phyloP scores from a whole-genome alignment of 2,113 vertebrate species.

The Chitala chitala region DNA sequence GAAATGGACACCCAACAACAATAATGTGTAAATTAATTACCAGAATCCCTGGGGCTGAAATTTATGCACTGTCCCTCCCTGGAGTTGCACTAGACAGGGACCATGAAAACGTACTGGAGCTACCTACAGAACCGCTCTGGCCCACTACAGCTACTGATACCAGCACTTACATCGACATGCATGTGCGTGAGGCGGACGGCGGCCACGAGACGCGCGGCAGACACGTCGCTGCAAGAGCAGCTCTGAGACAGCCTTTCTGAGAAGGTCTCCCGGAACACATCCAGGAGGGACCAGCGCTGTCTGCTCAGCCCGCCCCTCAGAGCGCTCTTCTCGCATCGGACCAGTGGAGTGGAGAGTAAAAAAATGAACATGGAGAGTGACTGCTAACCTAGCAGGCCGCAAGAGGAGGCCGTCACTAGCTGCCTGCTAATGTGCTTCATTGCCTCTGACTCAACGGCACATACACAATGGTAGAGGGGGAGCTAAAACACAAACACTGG shows the following conservation, averaged over 20 bases:
- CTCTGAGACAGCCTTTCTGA: constrained; percentile 65
- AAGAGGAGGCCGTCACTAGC: not conserved
- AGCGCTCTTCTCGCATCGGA: constrained; percentile 51
- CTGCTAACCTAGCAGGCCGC: constrained; percentile 5
- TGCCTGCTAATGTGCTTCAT: not conserved
- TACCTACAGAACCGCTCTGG: not conserved
- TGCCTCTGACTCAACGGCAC: constrained; percentile 9
- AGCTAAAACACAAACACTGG: constrained; percentile 9
- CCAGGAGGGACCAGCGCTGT: constrained; percentile 69
- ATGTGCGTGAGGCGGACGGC: constrained; percentile 44
- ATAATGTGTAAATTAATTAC: not conserved
- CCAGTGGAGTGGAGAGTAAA: constrained; percentile 39
- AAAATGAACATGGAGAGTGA: constrained; percentile 22
- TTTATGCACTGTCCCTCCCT: not conserved
- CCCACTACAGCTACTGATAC: constrained; percentile 26
- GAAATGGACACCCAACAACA: not conserved
- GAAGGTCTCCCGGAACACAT: constrained; percentile 69
- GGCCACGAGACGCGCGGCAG: constrained; percentile 54
- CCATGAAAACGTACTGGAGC: not conserved
- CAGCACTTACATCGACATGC: constrained; percentile 61
- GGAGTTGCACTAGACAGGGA: not conserved
- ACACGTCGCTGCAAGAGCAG: constrained; percentile 67
- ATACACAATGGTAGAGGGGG: constrained; percentile 3
- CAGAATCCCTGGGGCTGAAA: not conserved
- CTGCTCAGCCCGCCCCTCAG: constrained; percentile 49